phyloP scores from a whole-genome alignment of 2,113 vertebrate species.

The Parotia lawesii region DNA sequence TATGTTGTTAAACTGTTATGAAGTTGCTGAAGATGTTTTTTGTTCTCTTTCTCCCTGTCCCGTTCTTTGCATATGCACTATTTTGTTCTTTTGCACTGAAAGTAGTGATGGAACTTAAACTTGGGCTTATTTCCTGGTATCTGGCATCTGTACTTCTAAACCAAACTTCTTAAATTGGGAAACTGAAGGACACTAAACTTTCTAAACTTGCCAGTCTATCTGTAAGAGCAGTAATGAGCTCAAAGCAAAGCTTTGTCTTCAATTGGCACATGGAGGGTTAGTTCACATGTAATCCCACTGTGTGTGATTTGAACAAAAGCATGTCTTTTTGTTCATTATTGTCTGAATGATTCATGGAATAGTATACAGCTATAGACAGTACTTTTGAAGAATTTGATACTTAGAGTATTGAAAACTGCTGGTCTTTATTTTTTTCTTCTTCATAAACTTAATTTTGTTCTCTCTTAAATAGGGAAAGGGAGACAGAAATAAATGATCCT shows the following conservation, averaged over 20 bases:
- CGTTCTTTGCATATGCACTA: fast-evolving
- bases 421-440: background rate
- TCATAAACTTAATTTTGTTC: background rate
- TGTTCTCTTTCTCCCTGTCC: background rate
- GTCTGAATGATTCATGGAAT: background rate
- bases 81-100: background rate
- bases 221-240: constrained; percentile 3
- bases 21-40: background rate
- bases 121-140: background rate
- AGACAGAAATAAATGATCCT: background rate
- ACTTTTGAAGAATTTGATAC: background rate
- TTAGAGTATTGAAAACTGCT: background rate
- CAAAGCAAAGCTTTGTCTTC: constrained; percentile 34
- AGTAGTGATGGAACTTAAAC: background rate
- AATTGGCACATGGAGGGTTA: background rate
- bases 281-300: background rate
- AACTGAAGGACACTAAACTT: background rate
- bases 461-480: background rate
- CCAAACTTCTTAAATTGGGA: background rate
- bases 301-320: constrained; percentile 38
- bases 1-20: background rate
- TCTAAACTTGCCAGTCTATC: background rate
- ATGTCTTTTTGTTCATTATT: constrained; percentile 11
- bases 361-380: background rate
- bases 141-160: background rate